These are phyloP conservation scores for Alcedo quadribrachys DNA, from an alignment of 2,797 vertebrate genomes.

Conservation along the genomic window DNA sequence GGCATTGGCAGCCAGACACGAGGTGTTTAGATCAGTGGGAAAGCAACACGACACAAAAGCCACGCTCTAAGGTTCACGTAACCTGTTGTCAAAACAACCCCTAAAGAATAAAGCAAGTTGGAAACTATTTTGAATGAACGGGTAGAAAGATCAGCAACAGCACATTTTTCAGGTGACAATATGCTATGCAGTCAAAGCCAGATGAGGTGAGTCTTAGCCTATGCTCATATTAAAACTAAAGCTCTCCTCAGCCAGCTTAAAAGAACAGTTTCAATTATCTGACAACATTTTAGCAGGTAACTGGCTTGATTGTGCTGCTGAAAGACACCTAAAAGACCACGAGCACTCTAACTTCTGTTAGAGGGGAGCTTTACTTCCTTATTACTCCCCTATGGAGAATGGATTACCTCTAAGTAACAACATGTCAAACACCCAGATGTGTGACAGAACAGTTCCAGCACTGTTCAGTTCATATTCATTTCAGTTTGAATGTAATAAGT, in stretches of 20 bases:
- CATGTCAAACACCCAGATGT: rapidly evolving
- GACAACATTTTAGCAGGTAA: neutral
- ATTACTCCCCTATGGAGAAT: neutral
- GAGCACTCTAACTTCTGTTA: neutral
- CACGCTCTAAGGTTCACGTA: neutral
- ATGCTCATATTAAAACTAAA: neutral
- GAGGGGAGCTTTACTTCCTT: neutral
- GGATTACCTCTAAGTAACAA: neutral
- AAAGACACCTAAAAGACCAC: neutral
- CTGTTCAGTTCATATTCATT: neutral
- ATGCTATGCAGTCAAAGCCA: neutral
- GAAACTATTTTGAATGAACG: neutral
- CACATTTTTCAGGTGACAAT: neutral
- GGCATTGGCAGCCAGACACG: neutral
- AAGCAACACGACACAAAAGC: neutral
- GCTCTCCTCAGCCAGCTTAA: neutral
- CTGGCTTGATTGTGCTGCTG: neutral
- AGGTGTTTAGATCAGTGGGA: neutral
- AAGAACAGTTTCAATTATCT: neutral
- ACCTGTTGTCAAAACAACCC: neutral
- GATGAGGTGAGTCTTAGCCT: neutral
- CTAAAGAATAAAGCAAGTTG: neutral
- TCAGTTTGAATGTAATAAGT: neutral
- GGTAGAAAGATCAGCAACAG: neutral
- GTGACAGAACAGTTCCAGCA: neutral